Conservation (phyloP, 1,140 invertebrate genomes). For the Lethocerus indicus region DNA sequence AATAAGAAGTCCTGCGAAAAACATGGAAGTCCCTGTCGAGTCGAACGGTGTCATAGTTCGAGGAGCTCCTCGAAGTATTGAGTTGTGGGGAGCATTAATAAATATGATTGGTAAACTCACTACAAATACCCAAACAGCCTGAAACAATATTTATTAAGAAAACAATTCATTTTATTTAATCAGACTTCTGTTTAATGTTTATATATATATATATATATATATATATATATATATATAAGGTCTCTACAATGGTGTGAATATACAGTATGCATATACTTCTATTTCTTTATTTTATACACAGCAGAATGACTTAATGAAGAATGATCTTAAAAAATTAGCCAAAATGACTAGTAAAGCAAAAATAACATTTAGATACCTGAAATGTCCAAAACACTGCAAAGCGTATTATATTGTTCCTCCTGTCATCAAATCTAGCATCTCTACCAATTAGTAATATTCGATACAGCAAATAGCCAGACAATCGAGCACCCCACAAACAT, state of each 20-base stretch:
- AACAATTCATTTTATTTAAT: too few relatives aligned
- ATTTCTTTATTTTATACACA: too few relatives aligned
- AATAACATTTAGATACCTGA: constrained; percentile 38
- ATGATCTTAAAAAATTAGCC: too few relatives aligned
- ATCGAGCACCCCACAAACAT: constrained; percentile 65
- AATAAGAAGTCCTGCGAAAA: constrained; percentile 62
- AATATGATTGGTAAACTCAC: constrained; percentile 84
- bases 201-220: too few relatives aligned
- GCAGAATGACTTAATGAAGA: too few relatives aligned
- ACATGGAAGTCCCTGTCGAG: constrained; percentile 66
- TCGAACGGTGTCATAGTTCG: constrained; percentile 71
- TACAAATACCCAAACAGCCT: constrained; percentile 85
- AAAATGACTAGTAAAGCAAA: too few relatives aligned
- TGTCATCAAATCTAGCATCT: constrained; percentile 80
- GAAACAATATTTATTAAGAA: constrained; percentile 13
- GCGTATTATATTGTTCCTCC: constrained; percentile 63
- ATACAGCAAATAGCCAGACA: constrained; percentile 73
- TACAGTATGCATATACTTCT: too few relatives aligned
- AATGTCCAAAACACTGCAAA: constrained; percentile 86
- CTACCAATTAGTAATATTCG: constrained; percentile 76
- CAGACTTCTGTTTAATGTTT: too few relatives aligned
- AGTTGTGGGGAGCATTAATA: constrained; percentile 71
- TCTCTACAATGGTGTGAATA: too few relatives aligned
- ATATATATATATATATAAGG: too few relatives aligned
- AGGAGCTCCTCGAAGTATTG: constrained; percentile 42